phyloP scores from a whole-genome alignment of 1,140 invertebrate species.

The Ruditapes philippinarum region DNA sequence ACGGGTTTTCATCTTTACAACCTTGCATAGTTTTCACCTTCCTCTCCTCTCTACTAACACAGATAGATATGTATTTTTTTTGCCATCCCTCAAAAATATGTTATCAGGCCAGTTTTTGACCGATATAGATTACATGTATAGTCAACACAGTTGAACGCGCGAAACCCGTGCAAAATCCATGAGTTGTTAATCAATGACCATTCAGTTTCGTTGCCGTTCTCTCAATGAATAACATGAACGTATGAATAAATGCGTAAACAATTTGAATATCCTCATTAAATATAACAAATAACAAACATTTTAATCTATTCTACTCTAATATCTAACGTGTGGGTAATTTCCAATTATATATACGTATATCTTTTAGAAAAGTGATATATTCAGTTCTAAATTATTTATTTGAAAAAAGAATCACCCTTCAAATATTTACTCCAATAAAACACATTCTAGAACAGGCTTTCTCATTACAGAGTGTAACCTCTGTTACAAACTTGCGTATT shows the following conservation, averaged over 20 bases:
- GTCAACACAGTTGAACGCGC: too few species aligned
- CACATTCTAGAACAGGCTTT: neutral
- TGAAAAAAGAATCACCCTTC: neutral
- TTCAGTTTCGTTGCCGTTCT: constrained; percentile 37
- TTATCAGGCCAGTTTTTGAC: too few species aligned
- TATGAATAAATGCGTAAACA: constrained; percentile 32
- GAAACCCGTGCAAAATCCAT: neutral
- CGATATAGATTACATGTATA: too few species aligned
- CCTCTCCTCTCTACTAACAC: too few species aligned
- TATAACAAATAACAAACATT: constrained; percentile 19
- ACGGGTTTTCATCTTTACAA: too few species aligned
- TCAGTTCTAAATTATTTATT: neutral
- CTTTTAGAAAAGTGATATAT: constrained; percentile 7
- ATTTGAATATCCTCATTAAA: neutral
- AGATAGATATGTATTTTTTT: too few species aligned
- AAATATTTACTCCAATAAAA: neutral
- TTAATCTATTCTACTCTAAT: neutral
- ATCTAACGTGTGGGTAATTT: neutral
- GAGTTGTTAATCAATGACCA: neutral
- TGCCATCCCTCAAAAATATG: too few species aligned
- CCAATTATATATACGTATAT: neutral
- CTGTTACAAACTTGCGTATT: neutral
- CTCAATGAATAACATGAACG: constrained; percentile 33
- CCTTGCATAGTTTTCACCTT: too few species aligned
- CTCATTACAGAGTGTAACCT: too few species aligned